Evolutionary conservation across 1,140 invertebrate species (phyloP).

Genomic region (Drusus annulatus): DNA sequence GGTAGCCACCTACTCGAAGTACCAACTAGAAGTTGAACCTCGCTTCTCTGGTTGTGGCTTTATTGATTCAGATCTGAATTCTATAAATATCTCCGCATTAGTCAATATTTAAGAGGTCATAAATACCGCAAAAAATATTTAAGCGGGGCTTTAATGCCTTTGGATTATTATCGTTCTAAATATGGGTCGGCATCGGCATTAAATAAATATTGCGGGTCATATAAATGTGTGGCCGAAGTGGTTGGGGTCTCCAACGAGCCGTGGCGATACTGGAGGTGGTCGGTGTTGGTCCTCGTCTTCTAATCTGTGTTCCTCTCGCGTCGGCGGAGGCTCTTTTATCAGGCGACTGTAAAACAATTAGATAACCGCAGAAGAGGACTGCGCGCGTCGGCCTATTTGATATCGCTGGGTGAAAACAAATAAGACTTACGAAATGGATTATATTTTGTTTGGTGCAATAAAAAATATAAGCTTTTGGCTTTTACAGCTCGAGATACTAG

Average conservation of each 20-base stretch:
- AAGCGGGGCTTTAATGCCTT: not conserved
- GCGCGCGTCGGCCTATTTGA: conserved; percentile 27
- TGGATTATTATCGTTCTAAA: conserved; percentile 27
- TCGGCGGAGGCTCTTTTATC: conserved; percentile 15
- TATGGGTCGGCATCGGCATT: conserved; percentile 39
- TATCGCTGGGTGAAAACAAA: conserved; percentile 41
- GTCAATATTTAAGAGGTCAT: not conserved
- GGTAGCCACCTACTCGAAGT: too few species aligned
- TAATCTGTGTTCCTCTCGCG: not conserved
- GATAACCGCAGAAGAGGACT: conserved; percentile 5
- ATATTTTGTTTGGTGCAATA: conserved; percentile 15
- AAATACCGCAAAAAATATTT: not conserved
- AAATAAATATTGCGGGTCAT: conserved; percentile 44
- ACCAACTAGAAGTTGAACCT: too few species aligned
- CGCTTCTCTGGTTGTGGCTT: too few species aligned
- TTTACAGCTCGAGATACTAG: too few species aligned
- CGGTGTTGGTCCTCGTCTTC: not conserved
- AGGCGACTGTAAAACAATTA: conserved; percentile 47
- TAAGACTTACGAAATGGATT: conserved; percentile 42
- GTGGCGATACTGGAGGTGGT: conserved; percentile 15
- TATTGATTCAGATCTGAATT: too few species aligned
- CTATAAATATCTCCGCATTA: too few species aligned
- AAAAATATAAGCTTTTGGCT: not conserved
- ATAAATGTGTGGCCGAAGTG: conserved; percentile 38
- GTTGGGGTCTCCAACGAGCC: not conserved